Evolutionary conservation across 2,113 vertebrate genomes (phyloP).

Genomic region (Baryphthengus martii): DNA sequence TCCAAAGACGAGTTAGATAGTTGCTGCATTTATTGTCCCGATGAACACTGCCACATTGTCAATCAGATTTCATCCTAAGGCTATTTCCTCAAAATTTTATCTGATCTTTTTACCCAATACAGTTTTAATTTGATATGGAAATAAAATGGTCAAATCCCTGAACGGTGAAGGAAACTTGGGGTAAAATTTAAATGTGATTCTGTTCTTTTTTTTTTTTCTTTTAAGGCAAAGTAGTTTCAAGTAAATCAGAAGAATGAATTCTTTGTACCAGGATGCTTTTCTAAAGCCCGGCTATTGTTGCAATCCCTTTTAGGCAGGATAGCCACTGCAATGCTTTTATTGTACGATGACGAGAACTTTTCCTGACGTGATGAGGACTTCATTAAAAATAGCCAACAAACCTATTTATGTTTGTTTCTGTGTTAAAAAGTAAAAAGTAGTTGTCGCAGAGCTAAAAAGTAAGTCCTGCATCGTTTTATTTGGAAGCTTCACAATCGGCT

Average conservation of each 20-base stretch:
- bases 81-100: neutral
- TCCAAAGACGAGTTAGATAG: neutral
- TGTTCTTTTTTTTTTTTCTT: conserved; percentile 39
- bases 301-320: conserved; percentile 66
- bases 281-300: conserved; percentile 80
- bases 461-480: neutral
- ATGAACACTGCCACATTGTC: neutral
- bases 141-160: neutral
- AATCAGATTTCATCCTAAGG: neutral
- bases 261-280: conserved; percentile 79
- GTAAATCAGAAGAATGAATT: conserved; percentile 81
- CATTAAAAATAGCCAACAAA: conserved; percentile 68
- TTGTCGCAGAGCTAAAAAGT: neutral
- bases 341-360: conserved; percentile 63
- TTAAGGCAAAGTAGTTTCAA: conserved; percentile 74
- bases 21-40: neutral
- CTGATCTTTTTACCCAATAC: neutral
- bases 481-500: neutral
- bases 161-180: neutral
- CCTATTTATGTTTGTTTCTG: conserved; percentile 26
- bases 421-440: neutral
- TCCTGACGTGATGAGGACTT: conserved; percentile 71
- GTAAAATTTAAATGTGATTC: conserved; percentile 42
- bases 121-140: neutral
- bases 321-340: conserved; percentile 70